Conservation (phyloP, 2,888 invertebrate species). For the Argyra leucocephala region DNA sequence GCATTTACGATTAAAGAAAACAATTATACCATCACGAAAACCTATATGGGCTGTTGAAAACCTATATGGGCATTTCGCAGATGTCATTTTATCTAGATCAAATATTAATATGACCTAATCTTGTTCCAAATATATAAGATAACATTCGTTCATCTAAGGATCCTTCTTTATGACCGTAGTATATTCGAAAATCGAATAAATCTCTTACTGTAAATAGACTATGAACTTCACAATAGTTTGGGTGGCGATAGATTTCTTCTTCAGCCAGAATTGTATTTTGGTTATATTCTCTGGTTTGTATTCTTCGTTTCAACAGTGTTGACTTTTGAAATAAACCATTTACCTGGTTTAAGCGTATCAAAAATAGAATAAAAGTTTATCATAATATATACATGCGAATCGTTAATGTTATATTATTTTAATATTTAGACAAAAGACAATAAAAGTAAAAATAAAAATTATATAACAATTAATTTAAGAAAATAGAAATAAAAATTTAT, state of each 20-base stretch:
- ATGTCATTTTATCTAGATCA: conserved; percentile 84
- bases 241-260: conserved; percentile 39
- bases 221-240: conserved; percentile 80
- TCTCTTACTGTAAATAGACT: conserved; percentile 80
- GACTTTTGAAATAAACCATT: not conserved
- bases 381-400: no score
- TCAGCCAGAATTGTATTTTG: conserved; percentile 23
- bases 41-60: conserved; percentile 88
- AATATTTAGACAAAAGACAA: no score
- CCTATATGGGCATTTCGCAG: conserved; percentile 80
- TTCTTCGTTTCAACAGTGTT: not conserved
- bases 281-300: not conserved
- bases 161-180: conserved; percentile 88
- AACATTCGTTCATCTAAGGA: conserved; percentile 82
- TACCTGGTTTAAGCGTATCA: not conserved
- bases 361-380: no score
- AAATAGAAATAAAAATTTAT: no score
- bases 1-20: conserved; percentile 80
- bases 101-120: conserved; percentile 80
- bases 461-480: no score
- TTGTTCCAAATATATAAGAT: conserved; percentile 83
- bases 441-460: no score
- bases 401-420: no score
- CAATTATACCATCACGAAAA: conserved; percentile 77
- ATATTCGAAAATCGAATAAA: conserved; percentile 82